phyloP scores from a whole-genome alignment of 64 coral and sea anemone species.

The Stylophora pistillata region DNA sequence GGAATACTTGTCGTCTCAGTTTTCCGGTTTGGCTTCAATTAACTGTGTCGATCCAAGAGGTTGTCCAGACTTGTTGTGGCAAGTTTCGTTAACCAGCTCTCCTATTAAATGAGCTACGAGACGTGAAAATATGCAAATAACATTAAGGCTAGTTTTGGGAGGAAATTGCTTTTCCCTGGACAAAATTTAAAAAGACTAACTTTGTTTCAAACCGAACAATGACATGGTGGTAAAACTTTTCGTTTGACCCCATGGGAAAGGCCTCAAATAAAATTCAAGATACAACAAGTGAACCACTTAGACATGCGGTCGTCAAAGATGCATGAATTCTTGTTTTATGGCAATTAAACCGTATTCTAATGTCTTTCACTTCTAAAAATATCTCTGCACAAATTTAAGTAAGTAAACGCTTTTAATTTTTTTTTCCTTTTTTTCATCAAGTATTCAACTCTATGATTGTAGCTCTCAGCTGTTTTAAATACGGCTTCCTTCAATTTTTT shows the following conservation, averaged over 20 bases:
- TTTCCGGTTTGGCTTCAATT: too few species aligned
- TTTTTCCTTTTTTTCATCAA: background rate
- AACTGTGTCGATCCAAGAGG: too few species aligned
- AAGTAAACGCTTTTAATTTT: background rate
- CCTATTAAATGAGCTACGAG: too few species aligned
- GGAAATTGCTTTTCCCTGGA: too few species aligned
- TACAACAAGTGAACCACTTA: background rate
- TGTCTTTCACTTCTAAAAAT: slow-evolving; percentile 20
- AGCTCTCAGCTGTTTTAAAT: background rate
- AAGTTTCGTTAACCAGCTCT: too few species aligned
- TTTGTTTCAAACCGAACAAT: too few species aligned
- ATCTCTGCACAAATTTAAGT: background rate
- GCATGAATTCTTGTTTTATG: background rate
- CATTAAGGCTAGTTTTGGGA: too few species aligned
- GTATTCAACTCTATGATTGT: background rate
- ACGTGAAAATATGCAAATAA: too few species aligned
- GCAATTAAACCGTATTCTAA: slow-evolving; percentile 3
- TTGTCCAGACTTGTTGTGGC: too few species aligned
- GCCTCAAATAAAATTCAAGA: background rate
- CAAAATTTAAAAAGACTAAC: too few species aligned
- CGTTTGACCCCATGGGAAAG: background rate
- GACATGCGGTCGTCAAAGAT: slow-evolving; percentile 13
- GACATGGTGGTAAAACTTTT: too few species aligned
- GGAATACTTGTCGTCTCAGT: too few species aligned
- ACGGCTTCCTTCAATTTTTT: background rate